Evolutionary conservation across 2,113 vertebrate species (phyloP), one percentile per base, ranked within the genome.

Genomic region (Xyliphius kryptos): DNA sequence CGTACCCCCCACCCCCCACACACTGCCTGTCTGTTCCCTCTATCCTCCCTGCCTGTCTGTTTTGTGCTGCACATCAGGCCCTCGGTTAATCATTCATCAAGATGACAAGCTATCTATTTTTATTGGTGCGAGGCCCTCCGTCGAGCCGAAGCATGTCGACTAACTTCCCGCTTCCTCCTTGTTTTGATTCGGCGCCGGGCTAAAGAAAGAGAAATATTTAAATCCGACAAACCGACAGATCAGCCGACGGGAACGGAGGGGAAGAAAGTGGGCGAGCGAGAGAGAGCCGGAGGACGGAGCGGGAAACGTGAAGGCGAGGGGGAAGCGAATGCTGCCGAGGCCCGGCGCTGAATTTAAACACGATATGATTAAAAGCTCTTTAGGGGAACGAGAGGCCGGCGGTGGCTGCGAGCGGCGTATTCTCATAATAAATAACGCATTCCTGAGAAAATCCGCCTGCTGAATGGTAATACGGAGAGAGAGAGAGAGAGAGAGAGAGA

Each of bases 351-450:
- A 73, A 70, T 74, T 66, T 62, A 66, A 76, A 61, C 70, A 59
- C 69, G 67, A 74, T 62, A 83, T 83, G 77, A 83, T 81, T 76
- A 80, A 80, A 81, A 79, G 79, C 72, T 76, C 83, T 78, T 82
- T 76, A 75, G 78, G 75, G 77, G 60, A 73, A 74, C 43, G 74
- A 63, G 72, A 81, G 76, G 56, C 17, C 68, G 46, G 77, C 77
- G 80, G 78, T 75, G 58, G 80, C 82, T 68, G 63, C 56, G 73
- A 65, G 74, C 66, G 58, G 56, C 78, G 66, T 69, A 66, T 67
- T 66, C 17, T 56, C 74, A 64, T 56, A 74, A 72, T 72, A 76
- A 62, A 68, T 76, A 82, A 69, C 56, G 65, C 63, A 77, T 77
- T 67, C 78, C 70, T 66, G 63, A 56, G 61, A 61, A 66, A 52